These are phyloP conservation scores for Phaethon lepturus DNA, from an alignment of 2,113 vertebrate species.

Conservation along the genomic window DNA sequence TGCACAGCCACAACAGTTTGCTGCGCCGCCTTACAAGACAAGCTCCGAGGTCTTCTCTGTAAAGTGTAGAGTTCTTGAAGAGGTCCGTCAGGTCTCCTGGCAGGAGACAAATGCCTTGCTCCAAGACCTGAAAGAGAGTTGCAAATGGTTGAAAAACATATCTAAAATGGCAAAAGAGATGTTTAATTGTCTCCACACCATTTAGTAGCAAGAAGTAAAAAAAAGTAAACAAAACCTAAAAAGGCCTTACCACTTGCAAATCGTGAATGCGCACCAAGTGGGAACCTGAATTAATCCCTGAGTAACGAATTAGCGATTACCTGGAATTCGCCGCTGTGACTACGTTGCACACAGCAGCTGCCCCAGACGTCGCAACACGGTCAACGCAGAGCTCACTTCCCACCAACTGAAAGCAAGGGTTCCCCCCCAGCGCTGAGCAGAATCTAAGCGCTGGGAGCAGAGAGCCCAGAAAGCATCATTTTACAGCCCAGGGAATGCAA, in stretches of 20 bases:
- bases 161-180: not conserved
- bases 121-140: not conserved
- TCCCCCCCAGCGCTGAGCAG: not conserved
- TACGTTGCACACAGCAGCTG: accelerated
- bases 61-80: not conserved
- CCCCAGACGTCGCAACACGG: accelerated
- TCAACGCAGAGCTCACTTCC: not conserved
- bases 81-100: not conserved
- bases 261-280: not conserved
- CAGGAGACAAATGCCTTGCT: not conserved
- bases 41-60: not conserved
- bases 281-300: not conserved
- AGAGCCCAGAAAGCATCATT: not conserved
- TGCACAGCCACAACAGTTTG: not conserved
- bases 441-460: not conserved
- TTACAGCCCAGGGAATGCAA: not conserved
- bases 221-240: not conserved
- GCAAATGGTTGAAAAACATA: not conserved
- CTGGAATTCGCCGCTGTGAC: not conserved
- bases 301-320: not conserved
- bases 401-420: accelerated
- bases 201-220: not conserved
- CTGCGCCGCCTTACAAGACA: not conserved
- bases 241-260: not conserved
- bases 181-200: not conserved